These are phyloP conservation scores for Empidonax alnorum DNA, from an alignment of 2,113 vertebrate species.

Conservation along the genomic window DNA sequence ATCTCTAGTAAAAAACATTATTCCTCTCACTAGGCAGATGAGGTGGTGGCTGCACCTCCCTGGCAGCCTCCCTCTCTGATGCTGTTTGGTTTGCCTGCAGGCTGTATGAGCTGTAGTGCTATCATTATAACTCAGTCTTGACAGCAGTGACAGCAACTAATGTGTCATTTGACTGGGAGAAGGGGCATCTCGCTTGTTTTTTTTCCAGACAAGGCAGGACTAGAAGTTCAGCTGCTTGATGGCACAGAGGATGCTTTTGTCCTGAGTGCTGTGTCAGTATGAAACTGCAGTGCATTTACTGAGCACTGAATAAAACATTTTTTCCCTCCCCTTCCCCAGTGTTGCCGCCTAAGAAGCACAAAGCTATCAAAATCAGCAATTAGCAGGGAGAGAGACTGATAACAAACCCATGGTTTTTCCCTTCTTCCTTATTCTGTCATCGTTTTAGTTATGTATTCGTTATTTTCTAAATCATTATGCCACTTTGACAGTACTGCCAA, in stretches of 20 bases:
- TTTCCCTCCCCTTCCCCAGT: background rate
- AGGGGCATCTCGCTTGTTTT: background rate
- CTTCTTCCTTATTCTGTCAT: background rate
- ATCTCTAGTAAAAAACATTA: background rate
- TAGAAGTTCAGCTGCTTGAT: background rate
- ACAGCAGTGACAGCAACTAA: background rate
- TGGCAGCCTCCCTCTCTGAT: background rate
- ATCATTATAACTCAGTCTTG: slow-evolving; percentile 7
- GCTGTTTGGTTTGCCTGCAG: slow-evolving; percentile 2
- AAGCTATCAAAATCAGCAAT: slow-evolving; percentile 17
- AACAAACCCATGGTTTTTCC: background rate
- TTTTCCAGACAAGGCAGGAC: background rate
- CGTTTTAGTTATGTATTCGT: background rate
- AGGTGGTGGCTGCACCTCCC: background rate
- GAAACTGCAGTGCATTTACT: background rate
- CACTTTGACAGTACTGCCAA: background rate
- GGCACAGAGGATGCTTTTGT: background rate
- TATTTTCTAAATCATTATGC: background rate
- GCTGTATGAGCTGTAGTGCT: background rate
- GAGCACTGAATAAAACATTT: slow-evolving; percentile 39
- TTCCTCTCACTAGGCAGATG: background rate
- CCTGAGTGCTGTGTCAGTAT: background rate
- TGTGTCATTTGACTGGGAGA: background rate
- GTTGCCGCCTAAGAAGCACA: background rate
- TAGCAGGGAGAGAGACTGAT: background rate